Conservation (phyloP, 2,888 invertebrate species). For the Leuctra nigra region DNA sequence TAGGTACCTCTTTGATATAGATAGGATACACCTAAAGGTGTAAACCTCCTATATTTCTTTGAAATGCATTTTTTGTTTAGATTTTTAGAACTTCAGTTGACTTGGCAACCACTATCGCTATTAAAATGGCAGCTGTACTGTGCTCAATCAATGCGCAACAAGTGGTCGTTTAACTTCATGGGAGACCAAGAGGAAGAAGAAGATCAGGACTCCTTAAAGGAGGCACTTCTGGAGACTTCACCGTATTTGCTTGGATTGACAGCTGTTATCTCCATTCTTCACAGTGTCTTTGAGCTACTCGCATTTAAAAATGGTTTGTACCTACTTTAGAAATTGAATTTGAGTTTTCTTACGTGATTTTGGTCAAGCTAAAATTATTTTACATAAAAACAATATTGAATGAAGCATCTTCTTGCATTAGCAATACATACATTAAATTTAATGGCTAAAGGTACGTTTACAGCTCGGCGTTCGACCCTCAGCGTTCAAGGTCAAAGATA, state of each 20-base stretch:
- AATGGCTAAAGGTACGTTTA: too few relatives aligned
- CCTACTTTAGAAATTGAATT: too few relatives aligned
- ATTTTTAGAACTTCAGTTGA: conserved; percentile 58
- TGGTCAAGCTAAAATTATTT: too few relatives aligned
- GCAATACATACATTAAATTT: too few relatives aligned
- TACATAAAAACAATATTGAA: too few relatives aligned
- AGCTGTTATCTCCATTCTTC: conserved; percentile 85
- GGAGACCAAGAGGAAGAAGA: conserved; percentile 69
- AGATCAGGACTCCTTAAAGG: conserved; percentile 86
- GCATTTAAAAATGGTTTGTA: conserved; percentile 99
- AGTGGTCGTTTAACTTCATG: conserved; percentile 60
- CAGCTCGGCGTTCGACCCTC: too few relatives aligned
- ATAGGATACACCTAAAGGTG: too few relatives aligned
- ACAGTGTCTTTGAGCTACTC: conserved; percentile 95
- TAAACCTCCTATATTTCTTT: too few relatives aligned
- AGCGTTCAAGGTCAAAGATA: too few relatives aligned
- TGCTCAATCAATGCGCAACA: conserved; percentile 89
- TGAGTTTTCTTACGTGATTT: too few relatives aligned
- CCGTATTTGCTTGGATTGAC: conserved; percentile 91
- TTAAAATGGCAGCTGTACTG: conserved; percentile 99
- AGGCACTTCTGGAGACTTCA: conserved; percentile 93
- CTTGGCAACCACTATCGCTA: conserved; percentile 84
- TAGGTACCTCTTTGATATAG: too few relatives aligned
- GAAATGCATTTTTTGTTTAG: conserved; percentile 32
- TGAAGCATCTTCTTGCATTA: too few relatives aligned